Evolutionary conservation across 92 coral and sea anemone species (phyloP), one percentile per base, ranked within the genome.

Genomic region (Palythoa caribaeorum): DNA sequence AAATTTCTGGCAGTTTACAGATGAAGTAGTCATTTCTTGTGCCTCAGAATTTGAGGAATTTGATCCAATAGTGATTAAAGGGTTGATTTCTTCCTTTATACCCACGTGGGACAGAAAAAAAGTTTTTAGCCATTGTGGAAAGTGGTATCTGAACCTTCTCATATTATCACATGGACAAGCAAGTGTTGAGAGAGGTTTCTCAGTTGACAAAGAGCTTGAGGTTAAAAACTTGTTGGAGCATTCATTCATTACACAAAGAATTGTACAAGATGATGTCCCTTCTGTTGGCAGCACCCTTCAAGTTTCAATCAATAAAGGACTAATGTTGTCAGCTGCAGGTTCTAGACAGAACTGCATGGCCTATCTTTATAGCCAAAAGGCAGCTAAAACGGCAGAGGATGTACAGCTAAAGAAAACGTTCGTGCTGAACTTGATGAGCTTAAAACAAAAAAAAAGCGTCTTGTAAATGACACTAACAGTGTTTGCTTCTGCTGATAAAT

Each of bases 151-250:
- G 74, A n/a, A 77, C 17, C 54, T 87, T 38, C 90, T 87, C 60
- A 39, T 87, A 76, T 62, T 87, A 59, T 76, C 90, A 87, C 90
- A 60, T 65, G 68, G 90, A 35, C 72, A 86, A n/a, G 89, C 89
- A 13, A 17, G 83, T 10, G 80, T 59, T 19, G 76, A 84, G 62
- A 12, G 76, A 16, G 39, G 88, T 66, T 68, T 84, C 70, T 78
- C 69, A 1, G 38, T 62, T 12, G 59, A 80, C 28, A 37, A 70
- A 6, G 73, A 80, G 28, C 36, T 80, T 2, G 55, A 62, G 50
- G 86, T 80, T 68, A 73, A 80, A 40, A 80, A 80, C 21, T 35
- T 80, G 40, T 11, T 3, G 2, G 86, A 14, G 16, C 71, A 7
- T 36, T 77, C 63, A 7, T n/a, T n/a, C n/a, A n/a, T n/a, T n/a